Conservation (phyloP, 2,888 invertebrate genomes). For the Pseudococcus jackbeardsleyi region DNA sequence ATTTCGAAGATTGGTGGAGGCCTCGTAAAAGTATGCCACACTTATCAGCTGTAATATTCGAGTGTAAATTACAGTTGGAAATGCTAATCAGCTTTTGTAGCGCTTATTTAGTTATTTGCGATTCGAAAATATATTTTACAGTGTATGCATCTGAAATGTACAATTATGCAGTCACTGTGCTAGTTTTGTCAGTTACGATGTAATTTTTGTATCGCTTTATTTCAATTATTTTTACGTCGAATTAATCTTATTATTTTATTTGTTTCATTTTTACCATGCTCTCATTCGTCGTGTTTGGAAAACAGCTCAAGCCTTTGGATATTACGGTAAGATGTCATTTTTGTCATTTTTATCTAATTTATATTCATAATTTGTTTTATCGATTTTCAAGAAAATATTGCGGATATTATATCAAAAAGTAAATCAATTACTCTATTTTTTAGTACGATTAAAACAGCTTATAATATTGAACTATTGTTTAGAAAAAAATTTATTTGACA, state of each 20-base stretch:
- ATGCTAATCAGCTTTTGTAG: constrained; percentile 6
- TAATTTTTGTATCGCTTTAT: background rate
- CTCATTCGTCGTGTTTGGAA: constrained; percentile 39
- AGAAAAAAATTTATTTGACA: background rate
- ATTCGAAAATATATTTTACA: background rate
- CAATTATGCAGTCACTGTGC: background rate
- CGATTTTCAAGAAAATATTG: background rate
- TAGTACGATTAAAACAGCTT: background rate
- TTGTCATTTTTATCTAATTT: constrained; percentile 71
- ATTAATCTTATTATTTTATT: constrained; percentile 24
- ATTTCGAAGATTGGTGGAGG: constrained; percentile 98
- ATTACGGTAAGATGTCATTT: constrained; percentile 91
- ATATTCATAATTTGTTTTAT: background rate
- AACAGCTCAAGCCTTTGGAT: constrained; percentile 96
- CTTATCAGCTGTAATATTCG: background rate
- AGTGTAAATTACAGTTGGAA: constrained; percentile 14
- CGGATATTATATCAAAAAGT: background rate
- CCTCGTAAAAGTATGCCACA: constrained; percentile 85
- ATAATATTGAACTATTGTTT: background rate
- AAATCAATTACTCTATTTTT: background rate
- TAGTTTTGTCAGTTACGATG: background rate
- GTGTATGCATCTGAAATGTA: constrained; percentile 16
- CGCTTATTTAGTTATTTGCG: constrained; percentile 9
- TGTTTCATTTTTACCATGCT: constrained; percentile 62
- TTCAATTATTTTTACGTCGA: background rate